These are phyloP conservation scores for Drosophila lowei DNA, from an alignment of 1,140 invertebrate species.

Conservation along the genomic window DNA sequence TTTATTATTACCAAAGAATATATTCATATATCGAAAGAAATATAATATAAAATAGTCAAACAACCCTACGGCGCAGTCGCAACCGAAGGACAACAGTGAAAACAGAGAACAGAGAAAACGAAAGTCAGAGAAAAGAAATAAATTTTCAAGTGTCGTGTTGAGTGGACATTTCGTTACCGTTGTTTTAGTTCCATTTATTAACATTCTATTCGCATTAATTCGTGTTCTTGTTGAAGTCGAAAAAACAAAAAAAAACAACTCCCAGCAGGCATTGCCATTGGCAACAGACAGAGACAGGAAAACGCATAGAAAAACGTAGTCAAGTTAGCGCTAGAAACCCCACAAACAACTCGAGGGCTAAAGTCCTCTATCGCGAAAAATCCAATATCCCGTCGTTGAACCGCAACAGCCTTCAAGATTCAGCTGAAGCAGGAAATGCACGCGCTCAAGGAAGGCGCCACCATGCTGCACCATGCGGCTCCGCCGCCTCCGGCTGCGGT, in stretches of 20 bases:
- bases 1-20: too few species aligned
- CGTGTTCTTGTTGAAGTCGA: conserved; percentile 54
- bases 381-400: too few species aligned
- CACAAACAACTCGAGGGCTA: too few species aligned
- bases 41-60: too few species aligned
- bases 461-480: conserved; percentile 73
- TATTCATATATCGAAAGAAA: too few species aligned
- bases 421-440: conserved; percentile 77
- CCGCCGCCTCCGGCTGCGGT: conserved; percentile 36
- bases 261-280: conserved; percentile 56
- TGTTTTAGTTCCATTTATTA: conserved; percentile 11
- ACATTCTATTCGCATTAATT: conserved; percentile 55
- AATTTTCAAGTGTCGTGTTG: conserved; percentile 27
- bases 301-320: conserved; percentile 21
- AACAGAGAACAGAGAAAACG: too few species aligned
- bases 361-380: conserved; percentile 8
- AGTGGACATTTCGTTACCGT: conserved; percentile 34
- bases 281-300: conserved; percentile 53
- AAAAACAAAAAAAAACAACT: conserved; percentile 18
- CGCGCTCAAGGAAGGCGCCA: conserved; percentile 74
- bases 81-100: conserved; percentile 11
- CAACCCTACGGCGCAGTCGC: conserved; percentile 62
- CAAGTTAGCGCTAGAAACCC: conserved; percentile 12
- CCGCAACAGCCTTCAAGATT: conserved; percentile 61
- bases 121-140: conserved; percentile 3